phyloP scores from a whole-genome alignment of 2,797 vertebrate species.

The Paramormyrops hopkinsi region DNA sequence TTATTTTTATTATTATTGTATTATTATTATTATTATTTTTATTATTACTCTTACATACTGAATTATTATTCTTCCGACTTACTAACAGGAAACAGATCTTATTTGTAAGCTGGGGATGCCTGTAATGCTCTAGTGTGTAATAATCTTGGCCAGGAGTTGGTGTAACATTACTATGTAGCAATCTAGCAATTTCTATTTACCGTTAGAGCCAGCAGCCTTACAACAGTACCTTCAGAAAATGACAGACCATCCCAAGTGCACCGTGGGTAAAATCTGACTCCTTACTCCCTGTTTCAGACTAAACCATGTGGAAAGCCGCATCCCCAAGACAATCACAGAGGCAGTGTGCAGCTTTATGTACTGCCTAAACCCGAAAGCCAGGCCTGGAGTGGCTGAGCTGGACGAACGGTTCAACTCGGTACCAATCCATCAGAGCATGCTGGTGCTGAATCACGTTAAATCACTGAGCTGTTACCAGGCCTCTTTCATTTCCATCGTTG shows the following conservation, averaged over 20 bases:
- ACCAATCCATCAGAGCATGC: slow-evolving; percentile 50
- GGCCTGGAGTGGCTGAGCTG: neutral
- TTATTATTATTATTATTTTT: neutral
- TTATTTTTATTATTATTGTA: neutral
- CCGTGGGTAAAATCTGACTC: neutral
- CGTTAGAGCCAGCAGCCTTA: neutral
- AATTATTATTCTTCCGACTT: neutral
- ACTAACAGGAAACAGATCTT: neutral
- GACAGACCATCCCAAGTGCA: neutral
- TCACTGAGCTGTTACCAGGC: slow-evolving; percentile 40
- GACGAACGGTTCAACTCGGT: slow-evolving; percentile 41
- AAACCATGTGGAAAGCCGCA: slow-evolving; percentile 34
- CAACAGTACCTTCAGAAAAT: neutral
- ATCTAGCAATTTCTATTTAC: neutral
- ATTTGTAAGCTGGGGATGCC: neutral
- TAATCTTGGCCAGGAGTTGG: neutral
- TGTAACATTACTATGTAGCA: neutral
- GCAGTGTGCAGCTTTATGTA: slow-evolving; percentile 47
- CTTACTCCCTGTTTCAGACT: slow-evolving; percentile 30
- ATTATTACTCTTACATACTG: neutral
- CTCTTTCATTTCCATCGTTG: slow-evolving; percentile 35
- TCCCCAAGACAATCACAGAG: slow-evolving; percentile 56
- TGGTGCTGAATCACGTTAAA: slow-evolving; percentile 44
- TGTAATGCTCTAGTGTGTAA: neutral
- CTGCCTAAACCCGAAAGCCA: slow-evolving; percentile 34